A percentile compares a stretch with the other conserved stretches of the same genome.
phyloP scores from a whole-genome alignment of 2,797 vertebrate species.

The Spheniscus humboldti region DNA sequence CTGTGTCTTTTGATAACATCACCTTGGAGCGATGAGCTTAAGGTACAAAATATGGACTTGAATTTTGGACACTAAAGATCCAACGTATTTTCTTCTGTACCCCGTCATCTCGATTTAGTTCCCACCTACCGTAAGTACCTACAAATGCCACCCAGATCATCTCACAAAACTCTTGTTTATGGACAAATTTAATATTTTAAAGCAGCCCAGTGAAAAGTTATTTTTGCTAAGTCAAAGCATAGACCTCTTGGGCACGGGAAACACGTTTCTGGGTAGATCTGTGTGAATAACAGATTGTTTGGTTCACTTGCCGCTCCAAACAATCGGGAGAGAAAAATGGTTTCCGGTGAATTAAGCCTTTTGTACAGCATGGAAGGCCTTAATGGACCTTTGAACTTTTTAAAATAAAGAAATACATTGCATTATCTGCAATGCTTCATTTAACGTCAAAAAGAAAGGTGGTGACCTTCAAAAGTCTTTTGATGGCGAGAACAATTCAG shows the following conservation, averaged over 20 bases:
- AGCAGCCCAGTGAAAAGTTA: neutral
- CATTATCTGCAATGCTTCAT: constrained; percentile 36
- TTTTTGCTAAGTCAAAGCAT: neutral
- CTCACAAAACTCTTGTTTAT: accelerated
- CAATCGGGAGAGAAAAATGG: constrained; percentile 63
- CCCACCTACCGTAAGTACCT: neutral
- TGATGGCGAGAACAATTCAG: constrained; percentile 31
- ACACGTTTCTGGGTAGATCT: constrained; percentile 5
- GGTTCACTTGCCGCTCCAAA: constrained; percentile 51
- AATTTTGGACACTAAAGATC: neutral
- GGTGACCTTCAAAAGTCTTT: constrained; percentile 43
- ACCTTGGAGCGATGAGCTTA: neutral
- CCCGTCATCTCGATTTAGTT: accelerated
- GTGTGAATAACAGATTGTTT: constrained; percentile 57
- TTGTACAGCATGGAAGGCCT: constrained; percentile 42
- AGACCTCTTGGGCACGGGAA: constrained; percentile 35
- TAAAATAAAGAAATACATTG: constrained; percentile 30
- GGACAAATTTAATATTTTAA: neutral
- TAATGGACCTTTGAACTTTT: constrained; percentile 59
- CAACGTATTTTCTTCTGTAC: accelerated
- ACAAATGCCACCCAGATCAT: neutral
- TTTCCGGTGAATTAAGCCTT: constrained; percentile 55
- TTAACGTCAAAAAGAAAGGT: constrained; percentile 8
- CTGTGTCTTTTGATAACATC: accelerated
- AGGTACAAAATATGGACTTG: accelerated